Conservation (phyloP, 2,888 invertebrate genomes). For the Stenchaetothrips biformis region DNA sequence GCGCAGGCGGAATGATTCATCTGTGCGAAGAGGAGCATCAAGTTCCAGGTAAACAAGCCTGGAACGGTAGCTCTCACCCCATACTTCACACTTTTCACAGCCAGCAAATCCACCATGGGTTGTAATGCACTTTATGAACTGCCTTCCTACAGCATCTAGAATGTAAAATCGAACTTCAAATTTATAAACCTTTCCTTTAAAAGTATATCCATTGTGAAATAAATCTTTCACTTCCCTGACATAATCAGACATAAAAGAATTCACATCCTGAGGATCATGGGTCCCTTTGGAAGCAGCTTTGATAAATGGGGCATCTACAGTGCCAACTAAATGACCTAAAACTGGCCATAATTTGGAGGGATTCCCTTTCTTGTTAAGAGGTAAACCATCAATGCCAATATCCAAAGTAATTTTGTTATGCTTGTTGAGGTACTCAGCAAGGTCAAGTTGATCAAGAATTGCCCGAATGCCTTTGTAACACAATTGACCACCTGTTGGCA, state of each 20-base stretch:
- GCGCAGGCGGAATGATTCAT: background rate
- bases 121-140: background rate
- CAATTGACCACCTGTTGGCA: background rate
- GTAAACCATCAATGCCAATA: background rate
- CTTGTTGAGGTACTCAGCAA: background rate
- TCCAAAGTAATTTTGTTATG: background rate
- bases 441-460: background rate
- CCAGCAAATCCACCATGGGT: background rate
- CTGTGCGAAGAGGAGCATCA: background rate
- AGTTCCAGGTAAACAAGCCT: background rate
- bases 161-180: background rate
- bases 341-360: background rate
- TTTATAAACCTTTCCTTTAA: background rate
- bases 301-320: background rate
- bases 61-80: background rate
- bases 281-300: background rate
- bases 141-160: background rate
- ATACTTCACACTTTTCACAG: background rate
- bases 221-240: background rate
- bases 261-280: background rate
- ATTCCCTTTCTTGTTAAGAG: background rate
- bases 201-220: background rate
- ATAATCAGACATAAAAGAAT: background rate
- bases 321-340: background rate
- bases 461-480: background rate